Evolutionary conservation across 2,113 vertebrate species (phyloP).

Genomic region (Corvus moneduloides): DNA sequence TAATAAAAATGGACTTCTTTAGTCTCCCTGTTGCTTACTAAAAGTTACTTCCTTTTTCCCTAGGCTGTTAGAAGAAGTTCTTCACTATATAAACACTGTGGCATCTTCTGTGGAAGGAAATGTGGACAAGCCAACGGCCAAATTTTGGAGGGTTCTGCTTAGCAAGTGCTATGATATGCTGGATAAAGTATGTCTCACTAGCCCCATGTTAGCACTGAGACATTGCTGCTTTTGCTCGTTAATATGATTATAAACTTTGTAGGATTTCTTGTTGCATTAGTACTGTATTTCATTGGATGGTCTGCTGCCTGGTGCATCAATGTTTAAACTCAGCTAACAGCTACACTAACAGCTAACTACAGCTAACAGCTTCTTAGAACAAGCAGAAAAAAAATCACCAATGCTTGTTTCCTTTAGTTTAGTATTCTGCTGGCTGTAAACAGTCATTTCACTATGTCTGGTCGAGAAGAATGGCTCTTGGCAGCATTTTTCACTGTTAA

Average conservation of each 20-base stretch:
- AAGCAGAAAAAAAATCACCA: neutral
- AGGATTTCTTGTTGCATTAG: neutral
- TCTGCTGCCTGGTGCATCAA: neutral
- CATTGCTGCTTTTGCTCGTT: neutral
- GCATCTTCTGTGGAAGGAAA: conserved; percentile 87
- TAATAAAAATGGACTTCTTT: neutral
- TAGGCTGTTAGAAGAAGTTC: conserved; percentile 88
- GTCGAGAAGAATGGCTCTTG: neutral
- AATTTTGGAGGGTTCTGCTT: conserved; percentile 95
- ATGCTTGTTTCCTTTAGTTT: neutral
- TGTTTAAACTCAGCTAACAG: neutral
- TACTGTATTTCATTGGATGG: neutral
- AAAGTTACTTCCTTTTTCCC: neutral
- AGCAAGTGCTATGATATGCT: conserved; percentile 90
- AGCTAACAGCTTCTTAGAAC: neutral
- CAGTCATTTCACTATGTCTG: neutral
- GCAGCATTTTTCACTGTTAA: neutral
- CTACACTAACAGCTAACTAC: neutral
- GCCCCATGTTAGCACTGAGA: neutral
- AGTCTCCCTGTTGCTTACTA: neutral
- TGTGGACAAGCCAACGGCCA: conserved; percentile 82
- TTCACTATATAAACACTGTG: conserved; percentile 84
- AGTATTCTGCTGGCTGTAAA: neutral
- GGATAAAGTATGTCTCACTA: conserved; percentile 82
- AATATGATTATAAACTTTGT: neutral